phyloP scores from a whole-genome alignment of 2,797 vertebrate genomes.

The Pangasius mekongensis region DNA sequence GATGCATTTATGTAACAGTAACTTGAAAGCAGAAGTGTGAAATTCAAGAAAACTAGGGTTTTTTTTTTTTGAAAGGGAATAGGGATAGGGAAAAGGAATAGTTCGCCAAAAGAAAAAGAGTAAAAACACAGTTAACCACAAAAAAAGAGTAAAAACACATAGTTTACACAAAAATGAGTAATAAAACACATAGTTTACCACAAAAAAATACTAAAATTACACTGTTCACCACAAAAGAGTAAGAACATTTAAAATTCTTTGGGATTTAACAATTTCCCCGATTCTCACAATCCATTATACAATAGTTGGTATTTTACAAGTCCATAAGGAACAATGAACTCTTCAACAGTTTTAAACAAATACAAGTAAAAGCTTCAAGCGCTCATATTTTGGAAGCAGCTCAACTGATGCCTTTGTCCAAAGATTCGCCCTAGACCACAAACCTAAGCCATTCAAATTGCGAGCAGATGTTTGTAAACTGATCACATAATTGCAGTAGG shows the following conservation, averaged over 20 bases:
- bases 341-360: background rate
- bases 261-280: background rate
- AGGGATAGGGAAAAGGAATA: too few relatives aligned
- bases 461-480: slow-evolving; percentile 47
- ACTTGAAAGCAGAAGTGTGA: background rate
- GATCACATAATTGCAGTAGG: slow-evolving; percentile 37
- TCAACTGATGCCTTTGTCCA: slow-evolving; percentile 20
- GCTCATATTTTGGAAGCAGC: slow-evolving; percentile 28
- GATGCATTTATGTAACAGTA: background rate
- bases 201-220: background rate
- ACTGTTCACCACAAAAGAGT: background rate
- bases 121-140: background rate
- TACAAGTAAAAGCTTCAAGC: background rate
- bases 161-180: background rate
- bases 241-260: background rate
- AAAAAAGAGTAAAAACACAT: background rate
- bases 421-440: slow-evolving; percentile 3
- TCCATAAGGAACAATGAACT: background rate
- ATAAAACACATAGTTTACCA: too few relatives aligned
- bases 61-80: background rate
- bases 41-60: background rate
- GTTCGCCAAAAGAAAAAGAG: background rate
- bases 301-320: slow-evolving; percentile 12
- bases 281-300: background rate
- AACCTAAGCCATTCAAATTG: slow-evolving; percentile 42